These are phyloP conservation scores for Pemphredon lugubris DNA, from an alignment of 2,888 invertebrate species.

Conservation along the genomic window DNA sequence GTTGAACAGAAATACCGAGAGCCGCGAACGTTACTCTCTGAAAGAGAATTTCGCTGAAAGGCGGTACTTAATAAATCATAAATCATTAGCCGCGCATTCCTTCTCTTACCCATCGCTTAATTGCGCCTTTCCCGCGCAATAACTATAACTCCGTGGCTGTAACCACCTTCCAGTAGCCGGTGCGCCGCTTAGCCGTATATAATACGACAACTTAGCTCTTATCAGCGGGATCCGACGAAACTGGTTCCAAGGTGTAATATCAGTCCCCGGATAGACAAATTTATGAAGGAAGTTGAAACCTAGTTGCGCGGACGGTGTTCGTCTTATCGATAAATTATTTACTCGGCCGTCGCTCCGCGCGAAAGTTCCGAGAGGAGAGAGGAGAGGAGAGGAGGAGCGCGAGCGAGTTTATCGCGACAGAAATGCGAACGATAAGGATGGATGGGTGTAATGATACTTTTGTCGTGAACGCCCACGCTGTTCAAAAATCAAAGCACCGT, in stretches of 20 bases:
- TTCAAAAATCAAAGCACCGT: neutral
- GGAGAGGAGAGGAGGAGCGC: neutral
- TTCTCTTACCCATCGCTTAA: neutral
- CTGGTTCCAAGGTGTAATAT: conserved; percentile 16
- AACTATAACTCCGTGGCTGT: neutral
- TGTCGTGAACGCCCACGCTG: neutral
- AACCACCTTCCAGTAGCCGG: conserved; percentile 3
- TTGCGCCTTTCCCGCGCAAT: neutral
- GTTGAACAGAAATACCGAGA: too few species aligned
- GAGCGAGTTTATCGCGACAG: neutral
- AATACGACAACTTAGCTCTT: conserved; percentile 1
- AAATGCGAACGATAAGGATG: neutral
- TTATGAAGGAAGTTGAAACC: conserved; percentile 10
- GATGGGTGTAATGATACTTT: neutral
- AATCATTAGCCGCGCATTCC: too few species aligned
- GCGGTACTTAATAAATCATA: neutral
- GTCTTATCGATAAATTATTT: conserved; percentile 1
- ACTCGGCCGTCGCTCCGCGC: neutral
- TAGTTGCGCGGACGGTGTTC: neutral
- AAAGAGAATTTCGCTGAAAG: neutral
- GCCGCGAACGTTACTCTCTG: too few species aligned
- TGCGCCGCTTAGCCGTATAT: conserved; percentile 2
- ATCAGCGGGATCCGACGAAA: conserved; percentile 4
- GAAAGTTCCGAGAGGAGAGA: neutral
- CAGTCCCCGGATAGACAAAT: conserved; percentile 5